Percentiles rank a stretch among this genome's conserved stretches.
phyloP scores from a whole-genome alignment of 2,888 invertebrate genomes.

The Rhagium mordax region DNA sequence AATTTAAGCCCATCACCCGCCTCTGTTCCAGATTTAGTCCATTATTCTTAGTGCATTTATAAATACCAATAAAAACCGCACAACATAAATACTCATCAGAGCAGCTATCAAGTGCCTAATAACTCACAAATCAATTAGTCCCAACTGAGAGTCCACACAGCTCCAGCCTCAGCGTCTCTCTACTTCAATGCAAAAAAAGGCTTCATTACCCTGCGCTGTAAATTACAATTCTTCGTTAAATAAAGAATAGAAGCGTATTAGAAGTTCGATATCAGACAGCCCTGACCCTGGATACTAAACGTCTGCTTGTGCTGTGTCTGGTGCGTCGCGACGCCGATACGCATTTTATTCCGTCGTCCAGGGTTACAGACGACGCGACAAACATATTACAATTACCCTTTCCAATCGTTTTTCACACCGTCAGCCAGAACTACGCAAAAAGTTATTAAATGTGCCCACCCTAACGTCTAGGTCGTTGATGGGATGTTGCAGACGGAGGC shows the following conservation, averaged over 20 bases:
- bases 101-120: constrained; percentile 1
- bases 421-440: constrained; percentile 19
- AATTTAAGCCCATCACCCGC: not conserved
- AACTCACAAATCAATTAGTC: constrained; percentile 9
- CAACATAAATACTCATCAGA: constrained; percentile 13
- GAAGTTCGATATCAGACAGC: constrained; percentile 54
- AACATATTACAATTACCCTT: constrained; percentile 27
- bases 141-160: not conserved
- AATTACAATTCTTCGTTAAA: constrained; percentile 30
- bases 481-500: not conserved
- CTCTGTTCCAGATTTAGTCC: not conserved
- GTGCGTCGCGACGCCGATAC: constrained; percentile 38
- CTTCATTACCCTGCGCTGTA: not conserved
- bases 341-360: constrained; percentile 39
- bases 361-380: constrained; percentile 43
- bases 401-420: constrained; percentile 19
- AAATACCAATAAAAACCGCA: not conserved
- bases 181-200: not conserved
- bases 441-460: constrained; percentile 15
- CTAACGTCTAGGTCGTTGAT: not conserved
- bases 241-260: constrained; percentile 30
- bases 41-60: too few species aligned
- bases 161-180: not conserved
- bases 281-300: constrained; percentile 58
- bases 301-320: constrained; percentile 51